Percentiles rank a stretch among this genome's conserved stretches.
These are phyloP conservation scores for Asteroscopus sphinx DNA, from an alignment of 2,888 invertebrate species.

Conservation along the genomic window DNA sequence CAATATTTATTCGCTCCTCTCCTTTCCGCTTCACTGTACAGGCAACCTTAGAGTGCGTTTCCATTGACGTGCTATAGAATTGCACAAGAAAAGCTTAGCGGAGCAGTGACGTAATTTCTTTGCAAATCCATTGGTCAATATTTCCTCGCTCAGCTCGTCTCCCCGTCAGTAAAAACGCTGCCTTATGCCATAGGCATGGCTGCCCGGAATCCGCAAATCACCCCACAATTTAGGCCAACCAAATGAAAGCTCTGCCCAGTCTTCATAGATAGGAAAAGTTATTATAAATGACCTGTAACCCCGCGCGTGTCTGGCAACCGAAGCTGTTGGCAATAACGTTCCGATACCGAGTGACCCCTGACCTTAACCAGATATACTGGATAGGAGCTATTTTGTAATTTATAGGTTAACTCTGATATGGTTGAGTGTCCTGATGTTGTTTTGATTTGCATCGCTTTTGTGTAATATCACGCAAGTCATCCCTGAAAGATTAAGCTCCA, in stretches of 20 bases:
- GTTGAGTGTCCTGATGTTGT: not conserved
- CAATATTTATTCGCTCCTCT: no score
- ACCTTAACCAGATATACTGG: conserved; percentile 35
- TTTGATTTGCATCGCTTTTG: not conserved
- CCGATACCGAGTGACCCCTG: conserved; percentile 27
- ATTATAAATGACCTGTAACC: conserved; percentile 10
- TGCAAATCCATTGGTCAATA: no score
- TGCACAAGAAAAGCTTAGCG: no score
- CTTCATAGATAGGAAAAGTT: conserved; percentile 10
- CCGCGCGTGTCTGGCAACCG: conserved; percentile 34
- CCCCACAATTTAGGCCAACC: not conserved
- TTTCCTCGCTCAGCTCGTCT: no score
- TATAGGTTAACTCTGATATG: conserved; percentile 39
- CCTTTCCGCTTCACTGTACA: no score
- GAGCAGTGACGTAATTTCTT: no score
- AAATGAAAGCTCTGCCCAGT: not conserved
- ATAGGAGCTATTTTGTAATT: conserved; percentile 27
- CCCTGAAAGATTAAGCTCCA: not conserved
- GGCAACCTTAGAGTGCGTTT: no score
- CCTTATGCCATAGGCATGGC: no score
- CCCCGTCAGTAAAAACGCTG: no score
- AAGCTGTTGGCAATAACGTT: conserved; percentile 3
- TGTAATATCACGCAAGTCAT: not conserved
- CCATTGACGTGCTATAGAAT: no score
- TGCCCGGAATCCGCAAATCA: no score